These are phyloP conservation scores for Craterocephalus amniculus DNA, from an alignment of 2,797 vertebrate species.

Conservation along the genomic window DNA sequence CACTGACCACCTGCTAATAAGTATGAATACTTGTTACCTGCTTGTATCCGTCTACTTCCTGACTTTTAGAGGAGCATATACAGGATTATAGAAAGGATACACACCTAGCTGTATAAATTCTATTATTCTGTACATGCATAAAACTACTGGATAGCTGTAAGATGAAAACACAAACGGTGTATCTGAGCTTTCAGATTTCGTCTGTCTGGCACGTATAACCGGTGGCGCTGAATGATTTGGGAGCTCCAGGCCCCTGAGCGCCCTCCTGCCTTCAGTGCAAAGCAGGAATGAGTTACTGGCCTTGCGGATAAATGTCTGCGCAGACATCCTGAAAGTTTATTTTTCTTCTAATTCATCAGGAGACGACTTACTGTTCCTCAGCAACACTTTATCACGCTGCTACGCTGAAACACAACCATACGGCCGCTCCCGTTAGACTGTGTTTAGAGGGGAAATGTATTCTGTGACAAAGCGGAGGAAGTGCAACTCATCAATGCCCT, in stretches of 20 bases:
- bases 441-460: slow-evolving; percentile 15
- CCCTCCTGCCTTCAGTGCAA: slow-evolving; percentile 31
- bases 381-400: slow-evolving; percentile 7
- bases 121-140: neutral
- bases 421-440: slow-evolving; percentile 2
- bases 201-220: slow-evolving; percentile 46
- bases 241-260: slow-evolving; percentile 50
- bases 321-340: slow-evolving; percentile 45
- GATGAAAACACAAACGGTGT: slow-evolving; percentile 20
- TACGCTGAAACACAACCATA: slow-evolving; percentile 5
- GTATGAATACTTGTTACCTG: neutral
- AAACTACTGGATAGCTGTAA: slow-evolving; percentile 1
- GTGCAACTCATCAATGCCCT: neutral
- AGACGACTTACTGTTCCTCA: slow-evolving; percentile 24
- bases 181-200: slow-evolving; percentile 10
- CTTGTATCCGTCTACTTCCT: slow-evolving; percentile 3
- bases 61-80: neutral
- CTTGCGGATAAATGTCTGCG: slow-evolving; percentile 42
- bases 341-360: slow-evolving; percentile 6
- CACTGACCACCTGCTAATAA: slow-evolving; percentile 27
- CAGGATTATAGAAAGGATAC: too few relatives aligned
- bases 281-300: slow-evolving; percentile 60
- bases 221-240: slow-evolving; percentile 38
- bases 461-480: neutral
- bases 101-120: neutral